Evolutionary conservation across 2,797 vertebrate species (phyloP).

Genomic region (Craterocephalus amniculus): DNA sequence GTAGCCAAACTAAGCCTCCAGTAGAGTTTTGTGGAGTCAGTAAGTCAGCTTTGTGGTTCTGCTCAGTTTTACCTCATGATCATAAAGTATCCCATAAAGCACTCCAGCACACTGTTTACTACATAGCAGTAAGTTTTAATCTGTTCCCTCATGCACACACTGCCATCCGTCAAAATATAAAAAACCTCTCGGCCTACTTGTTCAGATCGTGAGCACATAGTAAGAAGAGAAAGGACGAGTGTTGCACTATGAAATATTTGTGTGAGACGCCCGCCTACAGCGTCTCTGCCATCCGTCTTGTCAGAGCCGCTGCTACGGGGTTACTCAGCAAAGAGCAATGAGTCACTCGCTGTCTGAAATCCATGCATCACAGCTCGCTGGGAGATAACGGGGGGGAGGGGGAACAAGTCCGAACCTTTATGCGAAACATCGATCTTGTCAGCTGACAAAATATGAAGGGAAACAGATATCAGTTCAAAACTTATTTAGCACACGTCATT

Average conservation of each 20-base stretch:
- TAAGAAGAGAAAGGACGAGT: constrained; percentile 12
- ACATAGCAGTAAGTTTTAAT: background rate
- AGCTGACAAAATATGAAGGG: constrained; percentile 40
- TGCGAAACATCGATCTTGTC: constrained; percentile 44
- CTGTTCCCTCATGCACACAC: background rate
- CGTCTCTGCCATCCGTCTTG: constrained; percentile 42
- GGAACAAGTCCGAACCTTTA: constrained; percentile 25
- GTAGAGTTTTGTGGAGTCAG: background rate
- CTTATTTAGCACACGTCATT: constrained; percentile 18
- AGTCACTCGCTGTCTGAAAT: constrained; percentile 34
- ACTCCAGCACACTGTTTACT: background rate
- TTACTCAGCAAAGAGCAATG: constrained; percentile 27
- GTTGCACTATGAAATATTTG: constrained; percentile 37
- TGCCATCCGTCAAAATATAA: constrained; percentile 8
- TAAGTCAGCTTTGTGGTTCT: background rate
- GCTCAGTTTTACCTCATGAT: background rate
- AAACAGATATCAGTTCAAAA: constrained; percentile 30
- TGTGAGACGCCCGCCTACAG: constrained; percentile 15
- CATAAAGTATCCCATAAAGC: background rate
- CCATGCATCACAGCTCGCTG: constrained; percentile 38
- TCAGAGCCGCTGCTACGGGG: constrained; percentile 22
- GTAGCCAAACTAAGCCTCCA: too few species aligned
- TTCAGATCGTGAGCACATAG: constrained; percentile 16
- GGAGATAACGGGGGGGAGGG: constrained; percentile 18
- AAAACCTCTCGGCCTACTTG: background rate